Evolutionary conservation across 2,888 invertebrate genomes (phyloP).

Genomic region (Drosophila quinaria): DNA sequence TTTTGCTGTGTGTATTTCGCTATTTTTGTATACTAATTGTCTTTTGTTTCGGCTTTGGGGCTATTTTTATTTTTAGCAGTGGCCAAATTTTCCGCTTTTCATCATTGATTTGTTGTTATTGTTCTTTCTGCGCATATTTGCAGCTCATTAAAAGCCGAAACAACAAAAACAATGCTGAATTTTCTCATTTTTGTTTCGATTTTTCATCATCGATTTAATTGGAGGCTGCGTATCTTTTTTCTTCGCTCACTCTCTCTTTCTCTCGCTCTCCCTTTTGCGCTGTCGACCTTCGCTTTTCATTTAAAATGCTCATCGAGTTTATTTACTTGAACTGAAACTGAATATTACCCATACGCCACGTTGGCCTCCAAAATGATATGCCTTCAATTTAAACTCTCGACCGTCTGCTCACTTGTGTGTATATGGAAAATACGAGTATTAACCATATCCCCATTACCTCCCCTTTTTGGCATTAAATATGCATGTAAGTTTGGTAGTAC

Average conservation of each 20-base stretch:
- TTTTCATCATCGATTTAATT: slow-evolving; percentile 57
- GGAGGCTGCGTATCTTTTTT: slow-evolving; percentile 11
- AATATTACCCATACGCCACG: slow-evolving; percentile 58
- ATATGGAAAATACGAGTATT: neutral
- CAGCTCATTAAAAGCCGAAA: slow-evolving; percentile 59
- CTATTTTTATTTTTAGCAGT: slow-evolving; percentile 29
- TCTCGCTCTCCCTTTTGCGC: neutral
- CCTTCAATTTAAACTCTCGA: slow-evolving; percentile 26
- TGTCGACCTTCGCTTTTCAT: slow-evolving; percentile 61
- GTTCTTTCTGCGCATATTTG: slow-evolving; percentile 42
- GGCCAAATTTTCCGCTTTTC: slow-evolving; percentile 25
- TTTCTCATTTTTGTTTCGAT: slow-evolving; percentile 34
- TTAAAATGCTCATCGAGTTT: slow-evolving; percentile 63
- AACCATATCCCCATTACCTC: neutral
- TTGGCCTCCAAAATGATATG: slow-evolving; percentile 32
- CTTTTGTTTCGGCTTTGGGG: slow-evolving; percentile 28
- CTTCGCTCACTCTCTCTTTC: slow-evolving; percentile 1
- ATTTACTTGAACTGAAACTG: slow-evolving; percentile 68
- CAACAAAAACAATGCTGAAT: slow-evolving; percentile 9
- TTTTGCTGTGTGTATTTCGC: neutral
- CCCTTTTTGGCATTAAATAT: slow-evolving; percentile 31
- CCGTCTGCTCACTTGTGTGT: slow-evolving; percentile 20
- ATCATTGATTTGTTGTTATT: slow-evolving; percentile 48
- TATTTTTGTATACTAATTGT: slow-evolving; percentile 22
- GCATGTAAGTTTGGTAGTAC: slow-evolving; percentile 38